Evolutionary conservation across 2,888 invertebrate genomes (phyloP).

Genomic region (Limnephilus lunatus): DNA sequence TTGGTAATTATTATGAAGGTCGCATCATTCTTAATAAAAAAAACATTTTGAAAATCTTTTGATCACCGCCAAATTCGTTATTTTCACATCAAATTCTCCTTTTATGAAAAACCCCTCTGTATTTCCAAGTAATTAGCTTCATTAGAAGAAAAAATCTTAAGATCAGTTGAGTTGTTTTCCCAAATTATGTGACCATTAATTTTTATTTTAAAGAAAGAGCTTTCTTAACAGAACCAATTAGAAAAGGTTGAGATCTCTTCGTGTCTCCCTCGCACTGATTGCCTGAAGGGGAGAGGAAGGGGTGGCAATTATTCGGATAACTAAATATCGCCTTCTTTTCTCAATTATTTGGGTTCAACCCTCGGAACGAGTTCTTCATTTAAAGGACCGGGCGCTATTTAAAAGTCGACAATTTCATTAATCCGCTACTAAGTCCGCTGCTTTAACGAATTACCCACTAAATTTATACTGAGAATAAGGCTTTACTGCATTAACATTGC

Average conservation of each 20-base stretch:
- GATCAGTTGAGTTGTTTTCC: constrained; percentile 31
- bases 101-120: not conserved
- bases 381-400: constrained; percentile 48
- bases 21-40: not conserved
- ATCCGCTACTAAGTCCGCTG: constrained; percentile 38
- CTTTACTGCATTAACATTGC: not conserved
- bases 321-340: constrained; percentile 59
- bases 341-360: constrained; percentile 48
- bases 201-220: constrained; percentile 46
- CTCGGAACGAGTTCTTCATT: constrained; percentile 46
- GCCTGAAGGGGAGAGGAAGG: constrained; percentile 43
- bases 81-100: not conserved
- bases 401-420: constrained; percentile 56
- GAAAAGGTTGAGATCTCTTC: constrained; percentile 50
- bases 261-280: constrained; percentile 62
- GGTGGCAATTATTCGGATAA: constrained; percentile 66
- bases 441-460: not conserved
- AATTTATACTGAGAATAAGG: constrained; percentile 20
- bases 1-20: not conserved
- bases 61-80: not conserved
- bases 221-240: constrained; percentile 64
- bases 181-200: constrained; percentile 38
- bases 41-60: not conserved
- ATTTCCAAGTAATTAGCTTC: constrained; percentile 10
- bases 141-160: not conserved